Base-by-base conservation (phyloP, 2,888 invertebrate genomes). In the Mesorhabditis sp. region DNA sequence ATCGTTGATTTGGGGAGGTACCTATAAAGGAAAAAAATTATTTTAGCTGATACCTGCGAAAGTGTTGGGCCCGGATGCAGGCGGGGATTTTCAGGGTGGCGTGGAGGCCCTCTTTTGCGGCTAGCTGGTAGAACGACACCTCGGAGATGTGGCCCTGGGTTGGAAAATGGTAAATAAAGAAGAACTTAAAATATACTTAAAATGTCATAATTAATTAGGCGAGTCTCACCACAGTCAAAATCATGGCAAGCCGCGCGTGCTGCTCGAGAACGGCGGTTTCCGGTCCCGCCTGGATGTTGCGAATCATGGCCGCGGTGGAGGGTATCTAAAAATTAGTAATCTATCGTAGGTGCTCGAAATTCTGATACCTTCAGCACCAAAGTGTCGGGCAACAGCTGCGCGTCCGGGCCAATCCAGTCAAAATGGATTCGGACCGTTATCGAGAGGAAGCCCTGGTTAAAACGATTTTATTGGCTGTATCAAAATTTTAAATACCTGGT, bases 121-220 rank as follows among this genome's bases (percentile, higher is more conserved):
- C 58, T n/a, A 50, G 7, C 58, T 10, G 10, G n/a, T 50, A 50
- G n/a, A 50, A 50, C 10, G 58, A 50, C 7, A 50, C 58, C 58
- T 50, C 58, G 58, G 58, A 50, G 58, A 50, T n/a, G 58, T 50
- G 58, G n/a, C 58, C 58, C 58, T 50, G 58, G 58, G n/a, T 50
- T 50, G 58, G 1, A n/a, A 50, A 50, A 50, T 50, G 58, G 58
- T 13, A 50, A n/a, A 50, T 13, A 50, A 50, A 50, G n/a, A 50
- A 50, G 2, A 50, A n/a, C n/a, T 50, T 2, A n/a, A 50, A 2
- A 50, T n/a, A 50, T 50, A 13, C 7, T 1, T 13, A 50, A 50
- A 50, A 10, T 50, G n/a, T 10, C 58, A n/a, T 50, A 50, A 50
- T 50, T 2, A 50, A 13, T 50, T 50, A n/a, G n/a, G n/a, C 7